Conservation (phyloP, 2,797 vertebrate genomes). For the Chaetophractus vellerosus region DNA sequence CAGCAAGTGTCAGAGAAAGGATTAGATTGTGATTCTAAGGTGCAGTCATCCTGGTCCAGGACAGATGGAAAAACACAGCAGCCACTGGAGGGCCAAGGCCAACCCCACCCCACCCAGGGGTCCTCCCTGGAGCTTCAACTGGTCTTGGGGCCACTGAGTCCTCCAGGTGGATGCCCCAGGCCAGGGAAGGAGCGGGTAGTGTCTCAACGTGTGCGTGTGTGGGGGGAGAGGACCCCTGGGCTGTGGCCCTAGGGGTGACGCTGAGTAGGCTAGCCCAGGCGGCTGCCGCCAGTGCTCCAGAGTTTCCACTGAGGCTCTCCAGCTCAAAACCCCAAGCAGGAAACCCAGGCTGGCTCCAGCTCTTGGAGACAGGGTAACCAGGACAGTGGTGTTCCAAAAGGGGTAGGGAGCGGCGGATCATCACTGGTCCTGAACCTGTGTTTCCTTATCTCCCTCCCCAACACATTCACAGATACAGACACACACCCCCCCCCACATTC, state of each 20-base stretch:
- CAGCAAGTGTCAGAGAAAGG: neutral
- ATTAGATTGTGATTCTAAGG: neutral
- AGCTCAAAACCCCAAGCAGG: fast-evolving
- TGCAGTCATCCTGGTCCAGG: too few species aligned
- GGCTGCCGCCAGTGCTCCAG: neutral
- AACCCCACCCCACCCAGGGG: neutral
- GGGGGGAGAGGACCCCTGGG: too few species aligned
- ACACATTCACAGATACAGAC: neutral
- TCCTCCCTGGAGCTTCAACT: neutral
- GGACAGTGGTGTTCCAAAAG: neutral
- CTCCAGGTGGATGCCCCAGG: neutral
- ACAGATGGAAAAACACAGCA: neutral
- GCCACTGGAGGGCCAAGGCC: neutral
- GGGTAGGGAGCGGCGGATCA: neutral
- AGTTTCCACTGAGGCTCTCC: neutral
- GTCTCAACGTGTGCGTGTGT: neutral
- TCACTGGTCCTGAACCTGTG: neutral
- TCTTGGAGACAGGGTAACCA: neutral
- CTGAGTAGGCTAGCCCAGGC: neutral
- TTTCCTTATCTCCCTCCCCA: neutral
- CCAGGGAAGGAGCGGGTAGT: neutral
- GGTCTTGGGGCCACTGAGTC: neutral
- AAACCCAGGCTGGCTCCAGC: neutral
- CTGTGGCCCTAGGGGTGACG: neutral
- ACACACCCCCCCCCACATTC: neutral